Percentiles rank a stretch among this genome's conserved stretches.
phyloP scores from a whole-genome alignment of 1,140 invertebrate species.

The Cryptotermes secundus region DNA sequence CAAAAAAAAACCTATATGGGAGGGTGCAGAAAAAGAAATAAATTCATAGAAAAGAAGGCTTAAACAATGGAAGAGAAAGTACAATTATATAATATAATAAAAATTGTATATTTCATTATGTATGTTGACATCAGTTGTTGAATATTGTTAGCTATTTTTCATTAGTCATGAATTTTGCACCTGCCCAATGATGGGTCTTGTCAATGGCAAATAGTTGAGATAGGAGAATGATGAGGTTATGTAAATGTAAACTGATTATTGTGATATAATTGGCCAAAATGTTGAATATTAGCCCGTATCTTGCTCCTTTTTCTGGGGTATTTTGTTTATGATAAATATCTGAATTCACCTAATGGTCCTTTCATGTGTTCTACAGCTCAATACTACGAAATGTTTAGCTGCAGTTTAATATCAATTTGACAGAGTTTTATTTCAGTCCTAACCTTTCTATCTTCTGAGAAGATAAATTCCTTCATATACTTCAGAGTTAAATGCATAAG shows the following conservation, averaged over 20 bases:
- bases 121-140: constrained; percentile 13
- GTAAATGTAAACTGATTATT: constrained; percentile 2
- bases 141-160: constrained; percentile 14
- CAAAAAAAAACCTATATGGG: not conserved
- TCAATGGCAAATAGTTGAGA: not conserved
- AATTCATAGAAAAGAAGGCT: not conserved
- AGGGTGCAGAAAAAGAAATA: not conserved
- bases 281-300: not conserved
- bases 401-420: not conserved
- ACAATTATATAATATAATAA: constrained; percentile 4
- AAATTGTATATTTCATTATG: not conserved
- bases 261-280: constrained; percentile 17
- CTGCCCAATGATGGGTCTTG: not conserved
- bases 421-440: constrained; percentile 4
- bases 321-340: constrained; percentile 11
- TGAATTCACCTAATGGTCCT: not conserved
- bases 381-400: not conserved
- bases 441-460: not conserved
- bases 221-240: not conserved
- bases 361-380: not conserved
- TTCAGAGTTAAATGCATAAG: not conserved
- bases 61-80: not conserved
- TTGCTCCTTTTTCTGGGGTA: not conserved
- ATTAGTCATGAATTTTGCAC: not conserved
- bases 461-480: not conserved